These are phyloP conservation scores for Dipodomys ordii DNA, from an alignment of 2,113 vertebrate species.

Conservation along the genomic window DNA sequence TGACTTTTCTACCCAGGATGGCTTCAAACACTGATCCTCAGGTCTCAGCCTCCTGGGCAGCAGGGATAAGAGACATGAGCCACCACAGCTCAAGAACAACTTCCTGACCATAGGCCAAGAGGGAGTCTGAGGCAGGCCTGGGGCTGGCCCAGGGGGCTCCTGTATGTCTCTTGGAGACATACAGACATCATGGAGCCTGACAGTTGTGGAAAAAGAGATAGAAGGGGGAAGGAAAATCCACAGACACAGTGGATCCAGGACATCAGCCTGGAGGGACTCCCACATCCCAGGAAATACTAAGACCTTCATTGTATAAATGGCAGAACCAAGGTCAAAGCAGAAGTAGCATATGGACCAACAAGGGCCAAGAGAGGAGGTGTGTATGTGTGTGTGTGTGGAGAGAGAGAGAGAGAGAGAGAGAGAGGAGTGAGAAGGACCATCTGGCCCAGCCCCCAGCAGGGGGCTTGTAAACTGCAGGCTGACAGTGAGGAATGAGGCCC, in stretches of 20 bases:
- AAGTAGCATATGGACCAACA: background rate
- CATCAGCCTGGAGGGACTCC: background rate
- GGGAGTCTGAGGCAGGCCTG: background rate
- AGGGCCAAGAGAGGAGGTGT: background rate
- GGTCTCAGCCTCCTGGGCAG: too few relatives aligned
- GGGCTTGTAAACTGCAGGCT: constrained; percentile 36
- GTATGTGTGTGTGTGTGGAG: too few relatives aligned
- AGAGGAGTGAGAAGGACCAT: background rate
- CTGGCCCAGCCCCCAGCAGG: constrained; percentile 49
- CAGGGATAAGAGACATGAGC: too few relatives aligned
- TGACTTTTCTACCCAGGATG: too few relatives aligned
- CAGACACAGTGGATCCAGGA: background rate
- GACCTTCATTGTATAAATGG: background rate
- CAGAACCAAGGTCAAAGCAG: background rate
- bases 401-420: background rate
- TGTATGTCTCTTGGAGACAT: background rate
- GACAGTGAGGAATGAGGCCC: background rate
- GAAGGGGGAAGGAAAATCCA: background rate
- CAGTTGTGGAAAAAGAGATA: background rate
- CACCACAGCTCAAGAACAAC: background rate
- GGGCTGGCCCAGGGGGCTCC: background rate
- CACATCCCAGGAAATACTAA: background rate
- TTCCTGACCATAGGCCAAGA: background rate
- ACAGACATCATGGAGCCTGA: background rate
- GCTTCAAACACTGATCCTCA: too few relatives aligned